Percentiles rank a stretch among this genome's conserved stretches.
phyloP scores from a whole-genome alignment of 2,797 vertebrate species.

The Acomys russatus region DNA sequence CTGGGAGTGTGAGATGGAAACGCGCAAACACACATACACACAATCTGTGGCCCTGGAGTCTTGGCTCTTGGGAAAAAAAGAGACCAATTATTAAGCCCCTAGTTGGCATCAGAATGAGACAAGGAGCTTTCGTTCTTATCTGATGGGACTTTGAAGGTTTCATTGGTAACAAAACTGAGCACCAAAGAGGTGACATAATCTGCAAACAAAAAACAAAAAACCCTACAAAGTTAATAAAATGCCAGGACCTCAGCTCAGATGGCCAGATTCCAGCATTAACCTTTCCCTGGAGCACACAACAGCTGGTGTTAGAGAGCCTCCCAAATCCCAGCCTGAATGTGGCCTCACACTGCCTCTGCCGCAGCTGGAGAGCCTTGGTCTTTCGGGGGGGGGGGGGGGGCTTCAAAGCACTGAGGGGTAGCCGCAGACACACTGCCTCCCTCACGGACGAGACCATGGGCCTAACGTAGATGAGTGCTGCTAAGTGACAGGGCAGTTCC shows the following conservation, averaged over 20 bases:
- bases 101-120: not conserved
- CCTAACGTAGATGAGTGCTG: not conserved
- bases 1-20: not conserved
- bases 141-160: constrained; percentile 4
- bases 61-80: constrained; percentile 36
- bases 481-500: too few species aligned
- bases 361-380: not conserved
- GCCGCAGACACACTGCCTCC: not conserved
- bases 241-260: constrained; percentile 2
- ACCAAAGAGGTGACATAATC: not conserved
- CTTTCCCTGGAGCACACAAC: not conserved
- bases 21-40: not conserved
- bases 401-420: not conserved
- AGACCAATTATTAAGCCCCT: constrained; percentile 18
- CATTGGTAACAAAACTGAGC: constrained; percentile 25
- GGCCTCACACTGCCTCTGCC: not conserved
- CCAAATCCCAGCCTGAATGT: not conserved
- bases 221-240: constrained; percentile 2
- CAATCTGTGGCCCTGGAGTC: not conserved
- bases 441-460: not conserved
- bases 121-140: constrained; percentile 12
- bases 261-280: not conserved
- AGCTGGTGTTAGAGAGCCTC: not conserved
- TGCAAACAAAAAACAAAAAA: not conserved
- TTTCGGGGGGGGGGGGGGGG: not conserved